Evolutionary conservation across 2,797 vertebrate genomes (phyloP).

Genomic region (Limosa lapponica): DNA sequence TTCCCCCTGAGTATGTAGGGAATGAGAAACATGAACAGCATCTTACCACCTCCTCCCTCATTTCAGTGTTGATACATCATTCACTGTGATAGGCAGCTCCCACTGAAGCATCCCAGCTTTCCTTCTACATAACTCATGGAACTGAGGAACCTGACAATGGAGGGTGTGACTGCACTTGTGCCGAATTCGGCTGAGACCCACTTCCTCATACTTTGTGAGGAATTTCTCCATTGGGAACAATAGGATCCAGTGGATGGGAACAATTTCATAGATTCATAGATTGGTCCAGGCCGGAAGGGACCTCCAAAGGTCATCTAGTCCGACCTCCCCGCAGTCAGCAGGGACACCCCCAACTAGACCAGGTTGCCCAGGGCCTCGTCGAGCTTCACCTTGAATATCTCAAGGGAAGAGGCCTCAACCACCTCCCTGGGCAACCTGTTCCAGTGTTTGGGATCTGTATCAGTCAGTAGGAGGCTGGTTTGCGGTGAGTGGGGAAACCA

Average conservation of each 20-base stretch:
- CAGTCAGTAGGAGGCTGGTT: not conserved
- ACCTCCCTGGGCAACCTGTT: no score
- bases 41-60: not conserved
- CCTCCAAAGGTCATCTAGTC: no score
- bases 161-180: not conserved
- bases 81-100: not conserved
- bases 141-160: not conserved
- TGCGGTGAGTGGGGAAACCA: not conserved
- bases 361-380: no score
- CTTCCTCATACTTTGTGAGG: not conserved
- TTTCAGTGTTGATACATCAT: no score
- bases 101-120: not conserved
- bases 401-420: no score
- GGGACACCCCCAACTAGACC: no score
- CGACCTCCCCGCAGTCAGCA: no score
- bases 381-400: no score
- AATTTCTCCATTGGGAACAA: not conserved
- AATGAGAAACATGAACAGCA: not conserved
- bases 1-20: not conserved
- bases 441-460: not conserved
- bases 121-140: not conserved
- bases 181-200: not conserved
- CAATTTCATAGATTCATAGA: no score
- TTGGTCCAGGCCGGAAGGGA: no score
- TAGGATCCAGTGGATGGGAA: fast-evolving